Evolutionary conservation across 2,113 vertebrate species (phyloP), one percentile per base, ranked within the genome.

Genomic region (Semicossyphus pulcher): DNA sequence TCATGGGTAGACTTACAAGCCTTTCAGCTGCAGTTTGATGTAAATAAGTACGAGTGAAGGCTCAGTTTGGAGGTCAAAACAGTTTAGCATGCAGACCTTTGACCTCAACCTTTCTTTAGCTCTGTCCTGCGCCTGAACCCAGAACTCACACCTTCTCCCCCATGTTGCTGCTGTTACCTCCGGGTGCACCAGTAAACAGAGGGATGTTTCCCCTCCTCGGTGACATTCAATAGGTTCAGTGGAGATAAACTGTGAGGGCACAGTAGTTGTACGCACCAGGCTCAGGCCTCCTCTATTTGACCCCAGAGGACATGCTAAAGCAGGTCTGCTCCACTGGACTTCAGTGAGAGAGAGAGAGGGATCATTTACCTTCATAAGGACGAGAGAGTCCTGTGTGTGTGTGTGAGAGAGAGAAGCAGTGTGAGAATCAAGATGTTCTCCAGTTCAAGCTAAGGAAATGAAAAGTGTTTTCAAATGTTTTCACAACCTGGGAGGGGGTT

Each of bases 391-490:
- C 12, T n/a, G 63, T 31, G 26, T 28, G 16, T 15, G 52, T 39
- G 67, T 42, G 57, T 59, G 58, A 59, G 64, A 62, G 58, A 58
- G 72, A 67, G 72, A 61, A 60, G 62, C 36, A 26, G 52, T 26
- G n/a, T 31, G 69, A 57, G 63, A 29, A 51, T 52, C 37, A 41
- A 58, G 78, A 81, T 21, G 67, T 70, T 80, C 80, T 63, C 54
- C 56, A 32, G 75, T 81, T 69, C 4, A 57, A 66, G 26, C 69
- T 21, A 59, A 88, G 85, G 81, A 91, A 90, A 92, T 88, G 67
- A 90, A 87, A 86, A 80, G 76, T 80, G 72, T 88, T 92, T 84
- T 86, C 45, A 31, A 90, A 81, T 91, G 85, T 92, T 90, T 91
- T 85, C 78, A 74, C 87, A 91, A 82, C 74, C 77, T 70, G 59